Evolutionary conservation across 2,113 vertebrate genomes (phyloP), one percentile per base, ranked within the genome.

Genomic region (Nycticryphes semicollaris): DNA sequence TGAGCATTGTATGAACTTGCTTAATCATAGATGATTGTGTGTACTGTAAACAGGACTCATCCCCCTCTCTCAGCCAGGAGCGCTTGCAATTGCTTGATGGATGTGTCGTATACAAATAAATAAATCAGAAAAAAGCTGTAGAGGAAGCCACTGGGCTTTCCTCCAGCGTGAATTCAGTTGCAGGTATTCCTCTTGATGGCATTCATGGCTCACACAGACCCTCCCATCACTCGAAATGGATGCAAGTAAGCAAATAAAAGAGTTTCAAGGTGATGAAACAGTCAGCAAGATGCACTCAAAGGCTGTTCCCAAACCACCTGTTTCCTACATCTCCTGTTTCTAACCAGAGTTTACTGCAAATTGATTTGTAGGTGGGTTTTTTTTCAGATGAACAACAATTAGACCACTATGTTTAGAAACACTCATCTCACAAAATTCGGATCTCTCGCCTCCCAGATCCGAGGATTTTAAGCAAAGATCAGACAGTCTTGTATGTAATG

Each of bases 21-120:
- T 87, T 90, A 95, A 88, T 95, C 83, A 82, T 11, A 72, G 88
- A 89, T 81, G 77, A 81, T 75, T 56, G 45, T 37, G 76, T 68
- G 57, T 94, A 69, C 77, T 95, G 90, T 96, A 92, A 96, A 93
- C 76, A 92, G 83, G 43, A 96, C 53, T 33, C 53, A 84, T 68
- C 64, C 69, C 64, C 45, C 70, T 88, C 85, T 77, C 77, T 84
- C 60, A 84, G 68, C 51, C 75, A 83, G n/a, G 20, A 88, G 48
- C 1, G 0, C 53, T 87, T 78, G 60, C 70, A 90, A 87, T 78
- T 92, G 48, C 82, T 92, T 89, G 31, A 66, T 89, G 76, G 92
- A 59, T 60, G 79, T 21, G 51, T 24, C 51, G 43, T 7, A 60
- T 56, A 88, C 86, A 96, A 95, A 72, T 60, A 90, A 90, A 91